Evolutionary conservation across 2,797 vertebrate species (phyloP), one percentile per base, ranked within the genome.

Genomic region (Arctocebus calabarensis): DNA sequence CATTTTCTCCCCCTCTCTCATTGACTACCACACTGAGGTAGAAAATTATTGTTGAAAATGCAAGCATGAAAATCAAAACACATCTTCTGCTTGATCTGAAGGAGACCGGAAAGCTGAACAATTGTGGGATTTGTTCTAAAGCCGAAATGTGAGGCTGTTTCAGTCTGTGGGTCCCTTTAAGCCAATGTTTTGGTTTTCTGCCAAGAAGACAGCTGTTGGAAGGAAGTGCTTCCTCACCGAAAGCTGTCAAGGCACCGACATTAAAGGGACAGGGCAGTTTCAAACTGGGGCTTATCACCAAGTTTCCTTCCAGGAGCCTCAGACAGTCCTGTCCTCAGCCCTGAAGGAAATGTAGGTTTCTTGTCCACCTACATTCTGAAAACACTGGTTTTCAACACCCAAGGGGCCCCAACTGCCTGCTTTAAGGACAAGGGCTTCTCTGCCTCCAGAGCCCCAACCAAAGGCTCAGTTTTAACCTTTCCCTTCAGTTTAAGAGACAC

Each of bases 151-250:
- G 98, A 98, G 97, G 98, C 98, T 98, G 98, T 98, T 98, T 98
- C 98, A 98, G 98, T 98, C 98, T 97, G 98, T 97, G 98, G 98
- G 98, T 99, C 99, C 98, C 98, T 99, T 99, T 99, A 99, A 99
- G 99, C 99, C 99, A 95, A 97, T 97, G 98, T 98, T 98, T 98
- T 99, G 99, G 99, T 99, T 98, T 98, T 94, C 98, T 98, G 99
- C 99, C 99, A 99, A 99, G 98, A 98, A 99, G 99, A 99, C 99
- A 99, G 99, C 99, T 99, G 99, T 99, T 99, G 99, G 97, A 98
- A 99, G 98, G 98, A 99, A 99, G 98, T 98, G 98, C 99, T 98
- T 98, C 98, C 98, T 99, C 98, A 98, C 99, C 98, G 98, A 99
- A 99, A 99, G 99, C 99, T 99, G 99, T 99, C 99, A 98, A 98